Percentiles rank a stretch among this genome's conserved stretches.
Conservation (phyloP, 2,888 invertebrate species). For the Lamellibrachia columna region DNA sequence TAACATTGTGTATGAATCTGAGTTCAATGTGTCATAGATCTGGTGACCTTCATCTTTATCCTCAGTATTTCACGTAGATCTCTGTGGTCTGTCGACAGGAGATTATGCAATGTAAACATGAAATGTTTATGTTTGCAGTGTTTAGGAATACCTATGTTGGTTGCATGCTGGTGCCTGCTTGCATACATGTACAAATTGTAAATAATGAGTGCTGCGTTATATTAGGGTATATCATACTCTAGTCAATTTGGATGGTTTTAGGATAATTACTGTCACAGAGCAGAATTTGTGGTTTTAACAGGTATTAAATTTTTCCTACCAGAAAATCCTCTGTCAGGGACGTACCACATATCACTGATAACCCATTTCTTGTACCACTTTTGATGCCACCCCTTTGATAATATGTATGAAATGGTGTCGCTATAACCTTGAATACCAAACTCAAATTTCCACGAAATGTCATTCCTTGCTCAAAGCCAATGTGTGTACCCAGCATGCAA, state of each 20-base stretch:
- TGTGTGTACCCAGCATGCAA: constrained; percentile 5
- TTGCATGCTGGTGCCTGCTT: background rate
- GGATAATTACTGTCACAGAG: background rate
- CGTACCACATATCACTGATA: background rate
- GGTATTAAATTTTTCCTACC: background rate
- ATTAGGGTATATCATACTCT: constrained; percentile 9
- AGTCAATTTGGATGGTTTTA: background rate
- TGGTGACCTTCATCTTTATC: background rate
- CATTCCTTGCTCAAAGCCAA: background rate
- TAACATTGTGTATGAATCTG: background rate
- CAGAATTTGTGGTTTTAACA: background rate
- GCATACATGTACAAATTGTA: background rate
- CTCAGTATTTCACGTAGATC: background rate
- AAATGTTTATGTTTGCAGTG: constrained; percentile 10
- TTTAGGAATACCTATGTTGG: background rate
- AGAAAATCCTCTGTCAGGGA: background rate
- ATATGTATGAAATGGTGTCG: background rate
- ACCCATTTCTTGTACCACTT: background rate
- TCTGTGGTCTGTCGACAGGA: background rate
- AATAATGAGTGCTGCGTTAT: background rate
- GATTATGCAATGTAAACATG: background rate
- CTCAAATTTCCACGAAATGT: background rate
- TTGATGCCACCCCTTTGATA: background rate
- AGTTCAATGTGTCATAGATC: background rate
- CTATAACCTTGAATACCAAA: background rate